Conservation (phyloP, 1,140 invertebrate genomes). For the Geopemphigus sp. region DNA sequence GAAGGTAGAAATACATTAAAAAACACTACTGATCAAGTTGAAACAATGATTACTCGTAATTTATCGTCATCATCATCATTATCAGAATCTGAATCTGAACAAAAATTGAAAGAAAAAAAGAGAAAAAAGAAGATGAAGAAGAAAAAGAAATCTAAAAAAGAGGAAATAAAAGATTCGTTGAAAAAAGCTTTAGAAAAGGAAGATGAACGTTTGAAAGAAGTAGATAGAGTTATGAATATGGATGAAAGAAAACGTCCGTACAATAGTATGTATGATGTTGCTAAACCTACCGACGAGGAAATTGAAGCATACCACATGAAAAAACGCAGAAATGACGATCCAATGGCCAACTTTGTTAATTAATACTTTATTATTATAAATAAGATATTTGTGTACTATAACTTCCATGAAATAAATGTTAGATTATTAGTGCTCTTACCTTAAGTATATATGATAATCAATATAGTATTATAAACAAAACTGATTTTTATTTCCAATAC, state of each 20-base stretch:
- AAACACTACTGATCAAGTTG: background rate
- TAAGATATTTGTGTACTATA: too few species aligned
- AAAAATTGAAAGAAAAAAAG: slow-evolving; percentile 67
- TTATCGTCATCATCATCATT: slow-evolving; percentile 20
- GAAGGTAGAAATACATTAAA: slow-evolving; percentile 57
- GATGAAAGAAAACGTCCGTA: slow-evolving; percentile 90
- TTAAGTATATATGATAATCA: too few species aligned
- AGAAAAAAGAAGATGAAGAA: slow-evolving; percentile 59
- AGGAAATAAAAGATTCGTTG: slow-evolving; percentile 55
- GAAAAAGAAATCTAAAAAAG: slow-evolving; percentile 52
- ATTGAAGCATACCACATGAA: slow-evolving; percentile 92
- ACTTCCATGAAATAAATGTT: too few species aligned
- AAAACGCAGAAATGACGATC: slow-evolving; percentile 79
- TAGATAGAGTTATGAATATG: slow-evolving; percentile 66
- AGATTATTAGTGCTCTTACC: too few species aligned
- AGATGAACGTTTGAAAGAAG: slow-evolving; percentile 60
- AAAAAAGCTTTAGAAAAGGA: slow-evolving; percentile 57
- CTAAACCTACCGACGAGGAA: slow-evolving; percentile 84
- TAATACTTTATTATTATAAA: too few species aligned
- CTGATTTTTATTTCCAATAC: too few species aligned
- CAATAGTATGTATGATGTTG: slow-evolving; percentile 82
- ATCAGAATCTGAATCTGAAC: slow-evolving; percentile 66
- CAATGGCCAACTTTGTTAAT: slow-evolving; percentile 73
- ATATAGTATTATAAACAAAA: too few species aligned
- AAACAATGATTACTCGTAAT: background rate